Percentiles rank a stretch among this genome's conserved stretches.
phyloP scores from a whole-genome alignment of 2,113 vertebrate species.

The Donacobius atricapilla region DNA sequence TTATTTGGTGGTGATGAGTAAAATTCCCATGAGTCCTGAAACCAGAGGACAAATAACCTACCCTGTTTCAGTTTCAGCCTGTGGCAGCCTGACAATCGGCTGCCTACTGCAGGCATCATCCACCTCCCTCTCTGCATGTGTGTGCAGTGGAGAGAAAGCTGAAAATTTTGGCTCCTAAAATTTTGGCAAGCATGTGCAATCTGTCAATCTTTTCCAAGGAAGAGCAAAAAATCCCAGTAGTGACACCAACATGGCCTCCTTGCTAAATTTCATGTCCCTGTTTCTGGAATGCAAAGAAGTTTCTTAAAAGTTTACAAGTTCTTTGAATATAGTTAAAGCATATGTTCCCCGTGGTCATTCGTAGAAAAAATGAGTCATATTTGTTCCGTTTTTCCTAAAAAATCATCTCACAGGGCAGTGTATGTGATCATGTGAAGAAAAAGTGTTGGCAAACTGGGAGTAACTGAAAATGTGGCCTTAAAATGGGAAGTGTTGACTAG shows the following conservation, averaged over 20 bases:
- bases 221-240: not conserved
- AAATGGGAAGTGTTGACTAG: not conserved
- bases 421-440: not conserved
- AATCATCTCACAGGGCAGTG: not conserved
- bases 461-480: not conserved
- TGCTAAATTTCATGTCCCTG: not conserved
- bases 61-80: not conserved
- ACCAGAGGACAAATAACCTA: not conserved
- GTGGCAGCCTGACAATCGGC: not conserved
- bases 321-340: not conserved
- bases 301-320: not conserved
- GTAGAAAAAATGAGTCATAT: slow-evolving; percentile 13
- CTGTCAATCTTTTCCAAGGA: not conserved
- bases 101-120: not conserved
- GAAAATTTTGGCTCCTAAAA: not conserved
- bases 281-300: not conserved
- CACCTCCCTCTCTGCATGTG: not conserved
- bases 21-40: not conserved
- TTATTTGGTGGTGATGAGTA: not conserved
- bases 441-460: not conserved
- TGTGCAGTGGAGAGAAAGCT: not conserved
- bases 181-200: not conserved
- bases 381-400: slow-evolving; percentile 3
- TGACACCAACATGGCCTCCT: not conserved
- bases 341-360: not conserved